Evolutionary conservation across 2,113 vertebrate species (phyloP).

Genomic region (Synchiropus splendidus): DNA sequence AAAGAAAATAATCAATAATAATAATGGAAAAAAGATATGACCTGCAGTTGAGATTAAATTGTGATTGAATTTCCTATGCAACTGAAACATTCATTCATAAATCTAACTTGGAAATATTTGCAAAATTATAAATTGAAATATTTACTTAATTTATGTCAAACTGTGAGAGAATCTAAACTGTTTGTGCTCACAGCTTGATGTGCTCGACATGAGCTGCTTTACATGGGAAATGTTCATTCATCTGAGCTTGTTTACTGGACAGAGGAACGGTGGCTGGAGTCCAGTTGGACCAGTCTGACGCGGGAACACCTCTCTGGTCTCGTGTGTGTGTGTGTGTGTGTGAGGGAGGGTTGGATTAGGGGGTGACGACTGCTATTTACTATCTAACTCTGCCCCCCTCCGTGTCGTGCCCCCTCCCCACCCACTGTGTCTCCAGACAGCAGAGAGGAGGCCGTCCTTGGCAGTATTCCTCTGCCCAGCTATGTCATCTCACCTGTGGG

Average conservation of each 20-base stretch:
- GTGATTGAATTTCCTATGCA: too few relatives aligned
- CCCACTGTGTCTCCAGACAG: slow-evolving; percentile 69
- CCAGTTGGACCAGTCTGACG: slow-evolving; percentile 24
- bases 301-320: slow-evolving; percentile 12
- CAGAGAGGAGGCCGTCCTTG: slow-evolving; percentile 87
- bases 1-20: too few relatives aligned
- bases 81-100: too few relatives aligned
- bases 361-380: slow-evolving; percentile 43
- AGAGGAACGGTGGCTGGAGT: slow-evolving; percentile 2
- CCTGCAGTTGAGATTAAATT: too few relatives aligned
- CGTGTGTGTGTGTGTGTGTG: not conserved
- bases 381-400: slow-evolving; percentile 10
- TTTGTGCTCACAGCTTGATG: too few relatives aligned
- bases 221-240: not conserved
- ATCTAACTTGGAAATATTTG: too few relatives aligned
- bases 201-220: too few relatives aligned
- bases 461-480: slow-evolving; percentile 90
- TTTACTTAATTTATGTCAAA: too few relatives aligned
- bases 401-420: slow-evolving; percentile 16
- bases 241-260: slow-evolving; percentile 10
- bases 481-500: slow-evolving; percentile 81
- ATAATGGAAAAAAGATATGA: too few relatives aligned
- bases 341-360: slow-evolving; percentile 27
- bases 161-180: too few relatives aligned
- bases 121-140: too few relatives aligned